Evolutionary conservation across 2,797 vertebrate species (phyloP), one percentile per base, ranked within the genome.

Genomic region (Acanthurus tractus): DNA sequence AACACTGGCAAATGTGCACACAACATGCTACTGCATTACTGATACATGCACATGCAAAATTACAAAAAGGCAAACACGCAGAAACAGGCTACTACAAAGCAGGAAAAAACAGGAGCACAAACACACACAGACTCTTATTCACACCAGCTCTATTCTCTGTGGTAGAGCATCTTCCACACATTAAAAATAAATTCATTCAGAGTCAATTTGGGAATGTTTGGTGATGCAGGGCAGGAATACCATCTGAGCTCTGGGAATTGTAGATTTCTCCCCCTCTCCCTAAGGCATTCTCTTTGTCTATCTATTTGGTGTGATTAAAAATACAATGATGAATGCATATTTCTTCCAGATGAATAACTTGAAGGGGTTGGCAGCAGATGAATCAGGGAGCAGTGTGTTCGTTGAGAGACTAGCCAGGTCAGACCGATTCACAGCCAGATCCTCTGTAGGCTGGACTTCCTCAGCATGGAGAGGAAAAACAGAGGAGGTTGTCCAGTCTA

Each of bases 241-340:
- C 88, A 91, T 93, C 90, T 89, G 90, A 93, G 94, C 93, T 92
- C 86, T 92, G 94, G 94, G 95, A 95, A 94, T 93, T 93, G 93
- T 81, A 93, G 89, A 93, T 93, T 91, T 86, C 89, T 88, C 88
- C 85, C 83, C 76, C 83, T 84, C 82, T 95, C 95, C 94, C 94
- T 23, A 86, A 92, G 94, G 94, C 93, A 93, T 94, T 93, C 85
- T 88, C 93, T 94, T 95, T 95, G 94, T 95, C 94, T 95, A 94
- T 95, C 94, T 95, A 93, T 94, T 95, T 94, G 94, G 94, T 94
- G 94, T 95, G 95, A 95, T 96, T 95, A 95, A 95, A 96, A 95
- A 95, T 95, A 95, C 94, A 95, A 95, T 95, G 94, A 95, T 94
- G 94, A 95, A 95, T 95, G 93, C 94, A 94, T 94, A 94, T 94